Conservation (phyloP, 1,140 invertebrate species). For the Matsumurasca onukii region DNA sequence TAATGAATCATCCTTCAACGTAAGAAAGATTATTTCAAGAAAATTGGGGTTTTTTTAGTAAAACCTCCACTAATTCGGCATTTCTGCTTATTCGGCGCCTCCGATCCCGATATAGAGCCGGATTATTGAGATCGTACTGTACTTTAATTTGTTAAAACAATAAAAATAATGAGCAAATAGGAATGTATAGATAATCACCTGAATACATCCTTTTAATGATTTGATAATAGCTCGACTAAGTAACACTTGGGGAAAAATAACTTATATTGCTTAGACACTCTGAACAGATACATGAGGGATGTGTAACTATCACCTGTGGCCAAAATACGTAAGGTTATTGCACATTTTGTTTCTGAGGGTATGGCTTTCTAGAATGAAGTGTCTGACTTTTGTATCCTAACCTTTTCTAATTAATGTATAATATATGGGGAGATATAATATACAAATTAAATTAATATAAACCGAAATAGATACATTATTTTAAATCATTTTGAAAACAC, state of each 20-base stretch:
- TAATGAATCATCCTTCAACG: too few relatives aligned
- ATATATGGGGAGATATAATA: too few relatives aligned
- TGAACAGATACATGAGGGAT: conserved; percentile 1
- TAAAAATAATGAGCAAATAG: background rate
- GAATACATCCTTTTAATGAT: background rate
- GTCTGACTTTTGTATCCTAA: background rate
- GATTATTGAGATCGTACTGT: too few relatives aligned
- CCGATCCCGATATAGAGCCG: too few relatives aligned
- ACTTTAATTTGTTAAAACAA: background rate
- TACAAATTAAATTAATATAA: too few relatives aligned
- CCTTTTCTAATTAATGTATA: too few relatives aligned
- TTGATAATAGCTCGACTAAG: background rate
- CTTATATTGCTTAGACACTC: background rate
- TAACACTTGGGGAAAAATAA: background rate
- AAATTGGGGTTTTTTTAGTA: too few relatives aligned
- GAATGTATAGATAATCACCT: background rate
- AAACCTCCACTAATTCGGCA: too few relatives aligned
- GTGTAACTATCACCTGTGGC: background rate
- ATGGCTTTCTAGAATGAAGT: background rate
- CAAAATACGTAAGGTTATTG: background rate
- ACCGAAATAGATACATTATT: too few relatives aligned
- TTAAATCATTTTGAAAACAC: too few relatives aligned
- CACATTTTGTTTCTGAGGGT: background rate
- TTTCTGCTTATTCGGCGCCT: too few relatives aligned
- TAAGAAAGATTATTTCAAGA: too few relatives aligned